Evolutionary conservation across 2,113 vertebrate genomes (phyloP).

Genomic region (Astur gentilis): DNA sequence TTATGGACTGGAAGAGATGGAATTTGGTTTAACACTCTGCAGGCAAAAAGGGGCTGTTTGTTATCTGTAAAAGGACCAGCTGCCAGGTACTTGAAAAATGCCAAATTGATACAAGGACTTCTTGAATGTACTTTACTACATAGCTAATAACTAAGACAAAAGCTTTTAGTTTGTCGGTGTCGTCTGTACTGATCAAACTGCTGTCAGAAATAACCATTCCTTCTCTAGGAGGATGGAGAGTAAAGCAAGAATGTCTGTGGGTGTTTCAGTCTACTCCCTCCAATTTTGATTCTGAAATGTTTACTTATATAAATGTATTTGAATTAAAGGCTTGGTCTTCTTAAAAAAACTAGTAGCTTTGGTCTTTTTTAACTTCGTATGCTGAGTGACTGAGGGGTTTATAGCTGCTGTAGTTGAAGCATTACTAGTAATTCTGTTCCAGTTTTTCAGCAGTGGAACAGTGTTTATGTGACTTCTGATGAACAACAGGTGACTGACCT

Average conservation of each 20-base stretch:
- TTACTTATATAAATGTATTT: conserved; percentile 3
- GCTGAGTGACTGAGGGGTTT: neutral
- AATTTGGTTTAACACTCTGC: neutral
- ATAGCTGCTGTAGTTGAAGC: neutral
- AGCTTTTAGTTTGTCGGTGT: neutral
- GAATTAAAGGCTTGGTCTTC: neutral
- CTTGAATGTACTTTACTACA: conserved; percentile 20
- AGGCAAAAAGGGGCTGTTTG: neutral
- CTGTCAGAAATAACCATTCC: neutral
- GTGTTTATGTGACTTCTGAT: neutral
- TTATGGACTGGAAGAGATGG: neutral
- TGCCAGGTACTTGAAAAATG: conserved; percentile 17
- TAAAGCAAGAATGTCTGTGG: neutral
- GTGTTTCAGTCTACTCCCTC: neutral
- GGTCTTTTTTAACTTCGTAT: neutral
- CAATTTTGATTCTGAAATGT: conserved; percentile 2
- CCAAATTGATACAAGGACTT: conserved; percentile 3
- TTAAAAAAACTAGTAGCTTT: neutral
- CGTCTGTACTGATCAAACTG: conserved; percentile 1
- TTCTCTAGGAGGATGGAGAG: neutral
- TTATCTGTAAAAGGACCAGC: neutral
- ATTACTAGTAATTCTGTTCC: neutral
- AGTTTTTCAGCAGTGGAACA: neutral
- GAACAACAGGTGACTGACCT: neutral
- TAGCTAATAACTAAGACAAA: neutral